A percentile compares a stretch with the other conserved stretches of the same genome.
Evolutionary conservation across 1,140 invertebrate genomes (phyloP).

Genomic region (Drosophila erecta): DNA sequence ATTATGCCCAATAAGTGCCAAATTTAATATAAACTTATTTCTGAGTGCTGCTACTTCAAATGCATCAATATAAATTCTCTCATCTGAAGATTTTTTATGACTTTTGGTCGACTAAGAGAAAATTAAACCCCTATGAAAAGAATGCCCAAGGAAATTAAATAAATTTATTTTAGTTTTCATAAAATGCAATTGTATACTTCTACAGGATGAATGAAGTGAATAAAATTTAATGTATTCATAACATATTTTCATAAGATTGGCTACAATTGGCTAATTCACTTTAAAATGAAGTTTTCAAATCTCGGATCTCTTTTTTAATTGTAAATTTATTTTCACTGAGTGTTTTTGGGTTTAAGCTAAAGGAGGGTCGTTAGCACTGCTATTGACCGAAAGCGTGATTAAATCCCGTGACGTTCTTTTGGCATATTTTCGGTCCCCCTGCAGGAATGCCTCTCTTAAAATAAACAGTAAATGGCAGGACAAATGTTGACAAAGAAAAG

Average conservation of each 20-base stretch:
- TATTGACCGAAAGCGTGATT: constrained; percentile 10
- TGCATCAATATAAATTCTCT: constrained; percentile 8
- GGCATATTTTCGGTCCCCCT: constrained; percentile 2
- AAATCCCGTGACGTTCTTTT: constrained; percentile 17
- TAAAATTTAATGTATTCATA: too few relatives aligned
- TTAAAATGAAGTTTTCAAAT: too few relatives aligned
- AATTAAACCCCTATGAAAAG: neutral
- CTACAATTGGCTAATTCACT: too few relatives aligned
- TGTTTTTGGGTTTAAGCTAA: neutral
- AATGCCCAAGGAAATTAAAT: neutral
- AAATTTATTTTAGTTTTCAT: neutral
- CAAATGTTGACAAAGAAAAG: constrained; percentile 65
- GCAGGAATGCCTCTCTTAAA: constrained; percentile 29
- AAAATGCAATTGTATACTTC: neutral
- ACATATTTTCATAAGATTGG: neutral
- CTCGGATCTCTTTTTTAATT: too few relatives aligned
- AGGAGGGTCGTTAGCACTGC: neutral
- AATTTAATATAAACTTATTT: constrained; percentile 30
- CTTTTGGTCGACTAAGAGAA: neutral
- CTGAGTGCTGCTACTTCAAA: neutral
- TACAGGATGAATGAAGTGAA: too few relatives aligned
- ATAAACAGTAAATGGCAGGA: constrained; percentile 66
- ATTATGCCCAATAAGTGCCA: constrained; percentile 24
- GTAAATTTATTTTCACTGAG: neutral
- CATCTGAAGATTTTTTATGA: neutral